Base-by-base conservation (phyloP, 1,140 invertebrate species). In the Drosophila yakuba region DNA sequence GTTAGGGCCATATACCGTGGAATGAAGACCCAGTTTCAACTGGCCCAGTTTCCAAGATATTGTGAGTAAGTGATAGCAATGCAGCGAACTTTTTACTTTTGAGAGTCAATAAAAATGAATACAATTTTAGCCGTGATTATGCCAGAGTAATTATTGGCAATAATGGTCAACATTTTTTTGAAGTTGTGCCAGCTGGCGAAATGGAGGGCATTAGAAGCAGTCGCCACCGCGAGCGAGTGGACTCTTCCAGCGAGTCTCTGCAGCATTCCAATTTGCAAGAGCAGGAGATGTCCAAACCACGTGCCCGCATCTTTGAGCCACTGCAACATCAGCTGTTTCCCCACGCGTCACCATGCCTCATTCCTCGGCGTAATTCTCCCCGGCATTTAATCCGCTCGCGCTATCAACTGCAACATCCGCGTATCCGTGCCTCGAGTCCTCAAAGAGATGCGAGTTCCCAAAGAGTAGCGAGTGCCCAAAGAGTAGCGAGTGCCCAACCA, bases 61-160 rank as follows among this genome's bases (percentile, higher is more conserved):
- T 45, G 2, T 51, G 43, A 60, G 67, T 82, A 77, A 77, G 68
- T 75, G 36, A 56, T 51, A 44, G 66, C 79, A 66, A 64, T 14
- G 35, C 75, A 60, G 77, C 67, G 68, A 60, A 68, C 51, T 48
- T 58, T 58, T 50, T 0, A 0, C 17, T 20, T 20, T 14, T 1
- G 20, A 28, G 48, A 11, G 38, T 43, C 1, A 44, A 7, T 45
- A n/a, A 43, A 10, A 32, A 10, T 4, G 23, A n/a, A 54, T n/a
- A 20, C n/a, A n/a, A 38, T 55, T 64, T 2, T 44, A 82, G 79
- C 41, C 50, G 36, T 4, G 17, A 52, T n/a, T 82, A 68, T 74
- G 23, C 61, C 43, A 63, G 57, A 39, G 56, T 80, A 39, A 44
- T 82, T 12, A 74, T 73, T 64, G 63, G 79, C 38, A 73, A 68